These are phyloP conservation scores for Phalacrocorax pelagicus DNA, from an alignment of 2,113 vertebrate species.

Conservation along the genomic window DNA sequence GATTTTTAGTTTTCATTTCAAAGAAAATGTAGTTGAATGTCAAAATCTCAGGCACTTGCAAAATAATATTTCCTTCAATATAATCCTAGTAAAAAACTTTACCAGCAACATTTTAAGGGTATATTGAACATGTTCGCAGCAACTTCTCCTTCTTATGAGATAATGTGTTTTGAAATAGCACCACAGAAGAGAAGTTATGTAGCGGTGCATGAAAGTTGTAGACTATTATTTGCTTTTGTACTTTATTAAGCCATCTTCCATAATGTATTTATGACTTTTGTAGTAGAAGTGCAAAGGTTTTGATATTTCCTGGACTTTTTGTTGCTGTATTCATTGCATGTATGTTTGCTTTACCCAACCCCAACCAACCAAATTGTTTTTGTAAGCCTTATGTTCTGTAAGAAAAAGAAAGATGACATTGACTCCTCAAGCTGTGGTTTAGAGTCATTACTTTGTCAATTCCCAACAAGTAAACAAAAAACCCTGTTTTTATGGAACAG, in stretches of 20 bases:
- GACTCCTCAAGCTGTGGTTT: neutral
- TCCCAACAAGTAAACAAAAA: neutral
- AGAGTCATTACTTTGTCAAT: neutral
- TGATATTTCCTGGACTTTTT: neutral
- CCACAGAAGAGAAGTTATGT: neutral
- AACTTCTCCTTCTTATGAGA: neutral
- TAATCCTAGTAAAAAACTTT: neutral
- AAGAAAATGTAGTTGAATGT: neutral
- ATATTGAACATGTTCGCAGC: neutral
- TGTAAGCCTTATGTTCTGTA: neutral
- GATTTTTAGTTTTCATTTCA: neutral
- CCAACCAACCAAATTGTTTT: fast-evolving
- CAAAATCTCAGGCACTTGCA: neutral
- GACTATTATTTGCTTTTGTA: neutral
- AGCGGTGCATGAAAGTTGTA: neutral
- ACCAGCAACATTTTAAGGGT: neutral
- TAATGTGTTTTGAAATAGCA: neutral
- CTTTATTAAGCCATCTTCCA: neutral
- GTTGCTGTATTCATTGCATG: neutral
- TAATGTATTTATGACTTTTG: neutral
- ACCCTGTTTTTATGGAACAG: neutral
- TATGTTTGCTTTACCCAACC: neutral
- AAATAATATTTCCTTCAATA: neutral
- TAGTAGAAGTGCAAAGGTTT: neutral
- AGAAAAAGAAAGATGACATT: neutral